Evolutionary conservation across 1,140 invertebrate species (phyloP), one percentile per base, ranked within the genome.

Genomic region (Bombus pascuorum): DNA sequence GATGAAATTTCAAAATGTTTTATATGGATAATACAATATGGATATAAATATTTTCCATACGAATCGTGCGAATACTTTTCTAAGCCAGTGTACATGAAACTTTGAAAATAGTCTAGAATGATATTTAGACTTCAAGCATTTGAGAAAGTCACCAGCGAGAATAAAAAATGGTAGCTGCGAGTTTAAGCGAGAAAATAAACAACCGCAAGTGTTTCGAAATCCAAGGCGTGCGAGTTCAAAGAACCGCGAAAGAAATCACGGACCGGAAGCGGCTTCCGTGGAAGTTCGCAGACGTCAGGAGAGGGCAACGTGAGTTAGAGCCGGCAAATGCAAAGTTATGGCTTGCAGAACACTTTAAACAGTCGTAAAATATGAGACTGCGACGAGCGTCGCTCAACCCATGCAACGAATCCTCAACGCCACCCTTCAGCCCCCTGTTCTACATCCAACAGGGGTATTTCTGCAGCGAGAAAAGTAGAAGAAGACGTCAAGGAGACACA

Each of bases 351-450:
- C 82, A 87, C 86, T 81, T 90, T 88, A 86, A 92, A 90, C 82
- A 85, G 83, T 76, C 85, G 80, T 89, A 91, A 92, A 91, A 92
- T 92, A 91, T 86, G 88, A 92, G 83, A 88, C 86, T 90, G 86
- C 85, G 81, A 87, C 84, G 81, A 84, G 77, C 59, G 57, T 66
- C 65, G 66, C 81, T 78, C 57, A 86, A 65, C 65, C 34, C 75
- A 57, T 77, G n/a, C 82, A 66, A 59, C 72, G 57, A 57, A 47
- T 47, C 37, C 22, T 66, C 47, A 53, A 22, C 59, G 9, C 37
- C 28, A 4, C 2, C 18, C 44, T 25, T n/a, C 18, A 25, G 3
- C 65, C 25, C 34, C 32, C 25, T 12, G 5, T 39, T 39, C 42
- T 22, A n/a, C 42, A 22, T 25, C 57, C 18, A 28, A 15, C 12